A percentile compares a stretch with the other conserved stretches of the same genome.
phyloP scores from a whole-genome alignment of 2,888 invertebrate species.

The Drosophila niveifrons region DNA sequence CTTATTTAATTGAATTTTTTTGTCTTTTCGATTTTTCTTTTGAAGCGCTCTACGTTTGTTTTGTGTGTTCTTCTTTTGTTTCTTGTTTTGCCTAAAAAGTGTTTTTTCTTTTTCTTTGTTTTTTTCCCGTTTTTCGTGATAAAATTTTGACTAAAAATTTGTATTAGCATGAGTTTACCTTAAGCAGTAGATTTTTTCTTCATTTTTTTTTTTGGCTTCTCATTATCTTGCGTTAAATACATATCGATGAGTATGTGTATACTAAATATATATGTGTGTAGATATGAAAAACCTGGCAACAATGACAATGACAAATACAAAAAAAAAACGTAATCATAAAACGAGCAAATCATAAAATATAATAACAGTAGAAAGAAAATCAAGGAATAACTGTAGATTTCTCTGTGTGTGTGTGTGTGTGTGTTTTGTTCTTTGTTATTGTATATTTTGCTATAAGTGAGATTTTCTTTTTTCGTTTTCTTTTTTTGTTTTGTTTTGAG shows the following conservation, averaged over 20 bases:
- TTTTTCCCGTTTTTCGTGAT: slow-evolving; percentile 45
- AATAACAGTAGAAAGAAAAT: slow-evolving; percentile 14
- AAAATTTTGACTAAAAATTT: slow-evolving; percentile 85
- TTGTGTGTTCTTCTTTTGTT: slow-evolving; percentile 28
- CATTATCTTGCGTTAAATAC: slow-evolving; percentile 23
- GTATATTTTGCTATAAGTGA: slow-evolving; percentile 70
- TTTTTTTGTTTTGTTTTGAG: slow-evolving; percentile 23
- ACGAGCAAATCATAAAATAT: slow-evolving; percentile 42
- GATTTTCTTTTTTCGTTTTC: slow-evolving; percentile 28
- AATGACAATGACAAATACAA: too few relatives aligned
- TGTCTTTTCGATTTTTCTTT: background rate
- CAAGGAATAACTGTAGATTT: slow-evolving; percentile 10
- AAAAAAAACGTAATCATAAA: slow-evolving; percentile 39
- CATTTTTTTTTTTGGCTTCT: slow-evolving; percentile 32
- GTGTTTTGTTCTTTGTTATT: slow-evolving; percentile 38
- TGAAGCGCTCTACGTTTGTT: slow-evolving; percentile 46
- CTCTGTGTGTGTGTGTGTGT: slow-evolving; percentile 10
- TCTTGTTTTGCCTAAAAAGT: slow-evolving; percentile 70
- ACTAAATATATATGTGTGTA: background rate
- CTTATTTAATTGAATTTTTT: background rate
- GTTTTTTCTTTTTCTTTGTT: slow-evolving; percentile 29
- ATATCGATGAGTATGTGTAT: slow-evolving; percentile 15
- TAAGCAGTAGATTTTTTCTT: slow-evolving; percentile 32
- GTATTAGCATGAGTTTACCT: slow-evolving; percentile 71
- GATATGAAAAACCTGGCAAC: slow-evolving; percentile 51